Conservation (phyloP, 2,113 vertebrate genomes). For the Passer domesticus region DNA sequence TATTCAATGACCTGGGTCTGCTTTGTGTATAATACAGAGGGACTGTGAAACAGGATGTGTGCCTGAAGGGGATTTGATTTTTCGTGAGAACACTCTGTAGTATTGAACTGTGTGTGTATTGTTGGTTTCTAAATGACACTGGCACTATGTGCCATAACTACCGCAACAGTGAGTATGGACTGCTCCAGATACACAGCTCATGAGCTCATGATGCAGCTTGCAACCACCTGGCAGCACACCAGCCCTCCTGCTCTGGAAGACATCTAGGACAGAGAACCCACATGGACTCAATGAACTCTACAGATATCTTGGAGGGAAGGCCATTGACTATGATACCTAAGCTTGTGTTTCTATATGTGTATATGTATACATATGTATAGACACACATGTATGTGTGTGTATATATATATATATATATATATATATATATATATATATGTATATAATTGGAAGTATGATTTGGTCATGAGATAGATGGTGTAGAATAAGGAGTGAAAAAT, state of each 20-base stretch:
- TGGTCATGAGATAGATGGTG: background rate
- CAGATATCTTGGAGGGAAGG: background rate
- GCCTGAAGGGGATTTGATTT: background rate
- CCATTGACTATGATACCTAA: background rate
- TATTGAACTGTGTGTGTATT: background rate
- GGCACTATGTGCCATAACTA: background rate
- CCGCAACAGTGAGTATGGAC: background rate
- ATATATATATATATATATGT: background rate
- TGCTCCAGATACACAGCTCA: background rate
- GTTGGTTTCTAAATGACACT: background rate
- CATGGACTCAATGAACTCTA: background rate
- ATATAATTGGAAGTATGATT: background rate
- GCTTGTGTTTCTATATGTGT: background rate
- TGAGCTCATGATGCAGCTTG: background rate
- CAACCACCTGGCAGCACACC: background rate
- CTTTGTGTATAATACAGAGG: accelerated
- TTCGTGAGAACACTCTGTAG: background rate
- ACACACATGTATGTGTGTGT: background rate
- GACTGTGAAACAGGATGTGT: accelerated
- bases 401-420: background rate
- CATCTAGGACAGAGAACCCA: background rate
- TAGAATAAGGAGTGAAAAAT: background rate
- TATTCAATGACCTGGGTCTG: background rate
- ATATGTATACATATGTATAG: background rate
- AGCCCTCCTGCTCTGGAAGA: background rate